Base-by-base conservation (phyloP, 2,888 invertebrate species). In the Cryptocephalus primarius region DNA sequence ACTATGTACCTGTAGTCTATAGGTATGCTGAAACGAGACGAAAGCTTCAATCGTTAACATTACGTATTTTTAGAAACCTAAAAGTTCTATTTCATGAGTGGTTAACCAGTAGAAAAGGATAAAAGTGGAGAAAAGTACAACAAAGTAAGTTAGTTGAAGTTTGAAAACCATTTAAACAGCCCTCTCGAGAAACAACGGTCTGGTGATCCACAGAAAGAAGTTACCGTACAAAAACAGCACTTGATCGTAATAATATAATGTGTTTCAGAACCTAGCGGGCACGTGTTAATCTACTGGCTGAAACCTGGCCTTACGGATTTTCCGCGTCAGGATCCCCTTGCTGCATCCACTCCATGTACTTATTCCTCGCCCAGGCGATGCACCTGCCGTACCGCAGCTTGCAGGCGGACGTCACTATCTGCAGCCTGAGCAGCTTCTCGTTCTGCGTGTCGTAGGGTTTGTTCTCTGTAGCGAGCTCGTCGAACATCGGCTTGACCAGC, bases 1-100 rank as follows among this genome's bases (percentile, higher is more conserved):
- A 83, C 80, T 0, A 78, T 68, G 1, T 74, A 67, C 41, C 83
- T 78, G 32, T 83, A 73, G 63, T 84, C 80, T 9, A 76, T 76
- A 0, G 82, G 77, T 42, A 87, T 78, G 1, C 82, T 82, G 62
- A 8, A 65, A 65, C 9, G 11, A 41, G 32, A 43, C 38, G 9
- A 6, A 12, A 33, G 32, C 2, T 9, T 8, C 8, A n/a, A 8
- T 2, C 22, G n/a, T n/a, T n/a, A n/a, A n/a, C n/a, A n/a, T 22
- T 22, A 22, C 22, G 6, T 6, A 22, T 11, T 9, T 14, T 34
- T 12, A 43, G 33, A 33, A 10, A 33, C 8, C 9, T 44, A 39
- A 39, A 42, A 12, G 8, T 8, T 32, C n/a, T n/a, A 9, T 8
- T 4, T 22, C n/a, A n/a, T n/a, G n/a, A n/a, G n/a, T n/a, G n/a